phyloP scores from a whole-genome alignment of 1,140 invertebrate species.

The Drosophila navojoa region DNA sequence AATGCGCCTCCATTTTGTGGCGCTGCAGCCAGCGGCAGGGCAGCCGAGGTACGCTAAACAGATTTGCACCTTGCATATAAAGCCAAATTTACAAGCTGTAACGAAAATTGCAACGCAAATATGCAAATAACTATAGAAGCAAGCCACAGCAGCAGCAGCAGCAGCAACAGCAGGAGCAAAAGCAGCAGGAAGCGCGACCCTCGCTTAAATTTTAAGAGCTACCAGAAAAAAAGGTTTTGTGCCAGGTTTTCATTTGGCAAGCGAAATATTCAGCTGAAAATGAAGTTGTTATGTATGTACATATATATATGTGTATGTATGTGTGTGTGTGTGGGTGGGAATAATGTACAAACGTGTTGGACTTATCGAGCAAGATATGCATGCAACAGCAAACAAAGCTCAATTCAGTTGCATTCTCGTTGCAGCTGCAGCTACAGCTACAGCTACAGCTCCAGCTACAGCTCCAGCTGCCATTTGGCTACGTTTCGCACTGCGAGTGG shows the following conservation, averaged over 20 bases:
- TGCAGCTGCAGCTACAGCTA: slow-evolving; percentile 25
- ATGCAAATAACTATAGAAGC: slow-evolving; percentile 65
- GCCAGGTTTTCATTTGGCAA: slow-evolving; percentile 24
- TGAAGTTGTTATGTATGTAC: slow-evolving; percentile 57
- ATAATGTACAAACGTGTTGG: slow-evolving; percentile 62
- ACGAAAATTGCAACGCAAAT: slow-evolving; percentile 74
- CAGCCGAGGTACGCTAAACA: slow-evolving; percentile 57
- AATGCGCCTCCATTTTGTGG: slow-evolving; percentile 47
- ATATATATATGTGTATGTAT: neutral
- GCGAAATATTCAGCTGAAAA: slow-evolving; percentile 54
- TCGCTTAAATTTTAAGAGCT: slow-evolving; percentile 25
- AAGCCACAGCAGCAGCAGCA: neutral
- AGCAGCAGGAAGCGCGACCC: slow-evolving; percentile 14
- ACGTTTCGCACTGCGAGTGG: neutral
- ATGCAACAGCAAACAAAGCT: slow-evolving; percentile 45
- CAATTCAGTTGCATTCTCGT: slow-evolving; percentile 42
- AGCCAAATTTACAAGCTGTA: slow-evolving; percentile 73
- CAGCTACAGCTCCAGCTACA: slow-evolving; percentile 21
- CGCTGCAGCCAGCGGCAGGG: neutral
- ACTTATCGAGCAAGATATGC: slow-evolving; percentile 59
- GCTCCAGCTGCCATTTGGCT: slow-evolving; percentile 6
- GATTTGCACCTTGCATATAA: slow-evolving; percentile 77
- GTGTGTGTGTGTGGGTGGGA: neutral
- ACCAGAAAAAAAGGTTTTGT: slow-evolving; percentile 9
- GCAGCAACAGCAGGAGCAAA: slow-evolving; percentile 3